phyloP scores from a whole-genome alignment of 2,113 vertebrate genomes.

The Xyliphius kryptos region DNA sequence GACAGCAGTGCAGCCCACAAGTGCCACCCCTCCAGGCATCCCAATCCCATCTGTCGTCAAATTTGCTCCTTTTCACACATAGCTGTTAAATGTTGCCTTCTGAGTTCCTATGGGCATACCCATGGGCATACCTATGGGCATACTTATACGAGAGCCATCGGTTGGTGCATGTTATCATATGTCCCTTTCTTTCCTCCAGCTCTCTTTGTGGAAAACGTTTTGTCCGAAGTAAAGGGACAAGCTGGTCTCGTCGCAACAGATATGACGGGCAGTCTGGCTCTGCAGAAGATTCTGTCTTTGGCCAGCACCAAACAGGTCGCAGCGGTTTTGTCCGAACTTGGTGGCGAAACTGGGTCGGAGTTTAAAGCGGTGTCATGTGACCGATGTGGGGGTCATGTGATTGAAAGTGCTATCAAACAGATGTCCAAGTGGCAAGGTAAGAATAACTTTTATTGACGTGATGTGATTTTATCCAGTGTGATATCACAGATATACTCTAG shows the following conservation, averaged over 20 bases:
- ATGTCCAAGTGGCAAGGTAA: conserved; percentile 59
- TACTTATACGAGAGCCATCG: no score
- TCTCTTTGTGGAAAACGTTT: conserved; percentile 78
- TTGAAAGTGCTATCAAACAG: conserved; percentile 74
- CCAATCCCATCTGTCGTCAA: no score
- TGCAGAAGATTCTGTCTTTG: conserved; percentile 69
- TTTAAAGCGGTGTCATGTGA: conserved; percentile 65
- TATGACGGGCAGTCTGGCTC: conserved; percentile 67
- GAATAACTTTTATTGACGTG: no score
- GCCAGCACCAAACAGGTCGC: conserved; percentile 60
- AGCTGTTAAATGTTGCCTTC: no score
- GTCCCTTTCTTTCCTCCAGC: conserved; percentile 45
- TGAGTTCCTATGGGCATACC: no score
- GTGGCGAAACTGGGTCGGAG: conserved; percentile 48
- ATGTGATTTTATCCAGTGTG: no score
- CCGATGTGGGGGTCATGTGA: conserved; percentile 73
- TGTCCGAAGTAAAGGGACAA: conserved; percentile 70
- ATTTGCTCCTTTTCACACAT: no score
- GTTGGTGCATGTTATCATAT: no score
- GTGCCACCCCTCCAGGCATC: no score
- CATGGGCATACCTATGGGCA: no score
- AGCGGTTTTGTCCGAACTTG: conserved; percentile 61
- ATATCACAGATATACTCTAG: no score
- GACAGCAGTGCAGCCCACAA: no score
- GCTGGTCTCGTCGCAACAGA: conserved; percentile 65